A percentile compares a stretch with the other conserved stretches of the same genome.
phyloP scores from a whole-genome alignment of 2,113 vertebrate genomes.

The Oreocharis arfaki region DNA sequence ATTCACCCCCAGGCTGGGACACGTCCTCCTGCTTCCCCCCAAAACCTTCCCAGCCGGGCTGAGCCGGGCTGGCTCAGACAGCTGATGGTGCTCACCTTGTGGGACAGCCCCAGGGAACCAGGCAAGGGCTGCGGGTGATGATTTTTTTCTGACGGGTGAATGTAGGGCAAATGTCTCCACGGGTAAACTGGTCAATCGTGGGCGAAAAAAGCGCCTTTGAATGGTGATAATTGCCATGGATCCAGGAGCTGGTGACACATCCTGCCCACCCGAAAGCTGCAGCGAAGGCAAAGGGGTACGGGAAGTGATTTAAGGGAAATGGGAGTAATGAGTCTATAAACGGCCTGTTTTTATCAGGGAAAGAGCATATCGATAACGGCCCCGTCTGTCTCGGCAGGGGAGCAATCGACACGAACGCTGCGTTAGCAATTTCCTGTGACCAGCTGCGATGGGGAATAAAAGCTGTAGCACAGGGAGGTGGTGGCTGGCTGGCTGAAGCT shows the following conservation, averaged over 20 bases:
- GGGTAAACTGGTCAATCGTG: not conserved
- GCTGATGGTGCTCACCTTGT: not conserved
- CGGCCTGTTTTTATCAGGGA: not conserved
- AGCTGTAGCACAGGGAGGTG: fast-evolving
- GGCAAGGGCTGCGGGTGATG: not conserved
- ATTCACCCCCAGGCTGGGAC: fast-evolving
- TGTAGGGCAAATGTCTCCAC: not conserved
- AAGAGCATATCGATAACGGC: not conserved
- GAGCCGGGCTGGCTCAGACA: not conserved
- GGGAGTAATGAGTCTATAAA: not conserved
- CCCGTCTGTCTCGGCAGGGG: not conserved
- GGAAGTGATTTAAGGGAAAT: not conserved
- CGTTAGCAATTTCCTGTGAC: not conserved
- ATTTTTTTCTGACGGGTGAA: not conserved
- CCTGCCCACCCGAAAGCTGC: not conserved
- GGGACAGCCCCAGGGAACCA: not conserved
- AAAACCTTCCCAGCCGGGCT: not conserved
- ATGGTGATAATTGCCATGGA: not conserved
- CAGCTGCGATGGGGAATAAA: not conserved
- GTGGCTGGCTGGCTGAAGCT: not conserved
- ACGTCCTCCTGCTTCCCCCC: not conserved
- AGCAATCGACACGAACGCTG: not conserved
- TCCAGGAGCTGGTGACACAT: not conserved
- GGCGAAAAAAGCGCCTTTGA: not conserved
- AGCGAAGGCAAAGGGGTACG: not conserved